Percentiles rank a stretch among this genome's conserved stretches.
Conservation (phyloP, 1,140 invertebrate species). For the Trigoniulus corallinus region DNA sequence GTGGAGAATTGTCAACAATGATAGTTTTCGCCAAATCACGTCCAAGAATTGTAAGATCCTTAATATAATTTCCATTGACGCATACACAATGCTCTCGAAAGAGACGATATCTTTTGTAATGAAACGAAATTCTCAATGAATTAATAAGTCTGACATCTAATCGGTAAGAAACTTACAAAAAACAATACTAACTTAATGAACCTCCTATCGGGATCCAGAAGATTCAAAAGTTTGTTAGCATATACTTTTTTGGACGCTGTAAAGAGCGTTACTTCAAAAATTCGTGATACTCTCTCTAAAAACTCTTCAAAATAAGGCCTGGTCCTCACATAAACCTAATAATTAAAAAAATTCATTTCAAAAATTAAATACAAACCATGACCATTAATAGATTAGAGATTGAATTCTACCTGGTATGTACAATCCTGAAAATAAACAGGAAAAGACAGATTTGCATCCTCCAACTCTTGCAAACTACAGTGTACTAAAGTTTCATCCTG, state of each 20-base stretch:
- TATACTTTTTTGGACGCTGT: constrained; percentile 93
- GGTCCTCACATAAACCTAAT: constrained; percentile 70
- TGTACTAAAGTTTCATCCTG: constrained; percentile 92
- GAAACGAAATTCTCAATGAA: neutral
- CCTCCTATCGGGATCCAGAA: constrained; percentile 72
- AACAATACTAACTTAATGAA: constrained; percentile 57
- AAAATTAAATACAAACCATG: too few species aligned
- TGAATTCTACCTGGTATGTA: constrained; percentile 43
- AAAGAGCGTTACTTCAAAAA: constrained; percentile 91
- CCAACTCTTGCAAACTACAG: constrained; percentile 79
- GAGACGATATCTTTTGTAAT: constrained; percentile 42
- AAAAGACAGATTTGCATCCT: constrained; percentile 83
- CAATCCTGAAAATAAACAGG: constrained; percentile 86
- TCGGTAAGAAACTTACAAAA: constrained; percentile 8
- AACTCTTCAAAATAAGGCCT: constrained; percentile 83
- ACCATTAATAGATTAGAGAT: too few species aligned
- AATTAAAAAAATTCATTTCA: too few species aligned
- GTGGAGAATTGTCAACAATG: constrained; percentile 84
- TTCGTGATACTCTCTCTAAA: constrained; percentile 66
- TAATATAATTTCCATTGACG: constrained; percentile 92
- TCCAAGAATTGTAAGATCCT: constrained; percentile 83
- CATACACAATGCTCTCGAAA: constrained; percentile 92
- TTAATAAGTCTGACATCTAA: neutral
- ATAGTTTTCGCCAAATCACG: constrained; percentile 81
- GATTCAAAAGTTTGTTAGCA: constrained; percentile 82